phyloP scores from a whole-genome alignment of 2,888 invertebrate species.

The Mystacides longicornis region DNA sequence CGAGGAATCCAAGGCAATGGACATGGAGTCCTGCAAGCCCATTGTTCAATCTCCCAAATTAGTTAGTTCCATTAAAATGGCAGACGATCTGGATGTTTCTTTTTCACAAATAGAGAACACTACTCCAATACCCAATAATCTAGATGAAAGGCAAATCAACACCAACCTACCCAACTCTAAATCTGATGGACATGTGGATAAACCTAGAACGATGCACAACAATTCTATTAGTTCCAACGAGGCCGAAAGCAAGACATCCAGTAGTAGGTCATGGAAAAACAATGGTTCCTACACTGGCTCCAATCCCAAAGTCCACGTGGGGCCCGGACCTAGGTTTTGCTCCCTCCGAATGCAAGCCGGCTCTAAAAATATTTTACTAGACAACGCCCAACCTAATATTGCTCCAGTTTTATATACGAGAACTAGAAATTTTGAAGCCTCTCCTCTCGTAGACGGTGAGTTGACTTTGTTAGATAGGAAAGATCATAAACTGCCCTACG shows the following conservation, averaged over 20 bases:
- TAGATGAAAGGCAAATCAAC: conserved; percentile 8
- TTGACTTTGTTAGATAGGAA: conserved; percentile 4
- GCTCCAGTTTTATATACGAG: conserved; percentile 67
- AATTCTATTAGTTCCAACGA: conserved; percentile 45
- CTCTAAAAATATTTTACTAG: conserved; percentile 71
- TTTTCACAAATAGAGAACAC: conserved; percentile 24
- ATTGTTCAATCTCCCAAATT: conserved; percentile 11
- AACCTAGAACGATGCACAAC: conserved; percentile 28
- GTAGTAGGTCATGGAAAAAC: conserved; percentile 39
- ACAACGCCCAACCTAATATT: conserved; percentile 65
- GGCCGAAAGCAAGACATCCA: conserved; percentile 43
- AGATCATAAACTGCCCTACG: conserved; percentile 44
- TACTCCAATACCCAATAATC: conserved; percentile 20
- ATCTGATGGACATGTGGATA: conserved; percentile 21
- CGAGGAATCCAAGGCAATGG: conserved; percentile 9
- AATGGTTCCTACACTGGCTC: conserved; percentile 47
- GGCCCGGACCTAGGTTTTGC: conserved; percentile 65
- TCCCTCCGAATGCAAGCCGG: conserved; percentile 70
- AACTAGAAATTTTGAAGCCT: conserved; percentile 43
- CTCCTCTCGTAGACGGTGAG: conserved; percentile 29
- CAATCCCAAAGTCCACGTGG: conserved; percentile 38
- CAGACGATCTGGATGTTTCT: conserved; percentile 17
- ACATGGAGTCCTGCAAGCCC: conserved; percentile 11
- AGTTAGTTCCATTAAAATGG: conserved; percentile 15
- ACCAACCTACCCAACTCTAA: conserved; percentile 16